A percentile compares a stretch with the other conserved stretches of the same genome.
These are phyloP conservation scores for Gastrophysa polygoni DNA, from an alignment of 2,888 invertebrate genomes.

Conservation along the genomic window DNA sequence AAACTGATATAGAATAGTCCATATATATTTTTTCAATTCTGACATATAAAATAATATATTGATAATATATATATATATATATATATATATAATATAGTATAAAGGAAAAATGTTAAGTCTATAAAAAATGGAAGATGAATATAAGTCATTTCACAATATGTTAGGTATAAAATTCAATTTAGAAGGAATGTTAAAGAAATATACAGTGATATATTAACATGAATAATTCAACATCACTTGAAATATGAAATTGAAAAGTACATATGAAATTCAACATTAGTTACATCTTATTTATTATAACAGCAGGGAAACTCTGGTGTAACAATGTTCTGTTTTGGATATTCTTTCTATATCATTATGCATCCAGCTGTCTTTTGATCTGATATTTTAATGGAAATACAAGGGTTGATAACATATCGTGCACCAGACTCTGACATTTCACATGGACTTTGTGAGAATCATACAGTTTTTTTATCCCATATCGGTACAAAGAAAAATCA, in stretches of 20 bases:
- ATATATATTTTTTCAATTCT: conserved; percentile 48
- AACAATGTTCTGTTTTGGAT: no score
- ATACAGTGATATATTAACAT: conserved; percentile 18
- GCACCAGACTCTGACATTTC: no score
- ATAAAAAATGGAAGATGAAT: conserved; percentile 45
- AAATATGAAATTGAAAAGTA: conserved; percentile 13
- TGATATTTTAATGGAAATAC: no score
- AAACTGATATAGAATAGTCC: conserved; percentile 29
- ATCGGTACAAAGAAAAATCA: no score
- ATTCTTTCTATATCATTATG: no score
- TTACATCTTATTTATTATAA: no score
- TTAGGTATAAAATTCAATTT: conserved; percentile 46
- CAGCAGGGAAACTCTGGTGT: no score
- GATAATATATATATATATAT: not conserved
- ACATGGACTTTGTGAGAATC: no score
- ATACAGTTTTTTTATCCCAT: no score
- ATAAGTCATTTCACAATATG: conserved; percentile 43
- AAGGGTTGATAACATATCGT: no score
- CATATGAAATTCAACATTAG: conserved; percentile 11
- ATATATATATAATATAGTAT: conserved; percentile 35
- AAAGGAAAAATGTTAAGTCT: conserved; percentile 23
- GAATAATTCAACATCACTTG: conserved; percentile 8
- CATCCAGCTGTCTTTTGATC: no score
- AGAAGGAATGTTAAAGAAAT: conserved; percentile 49
- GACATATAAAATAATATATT: conserved; percentile 51